These are phyloP conservation scores for Oreotrochilus melanogaster DNA, from an alignment of 2,113 vertebrate species.

Conservation along the genomic window DNA sequence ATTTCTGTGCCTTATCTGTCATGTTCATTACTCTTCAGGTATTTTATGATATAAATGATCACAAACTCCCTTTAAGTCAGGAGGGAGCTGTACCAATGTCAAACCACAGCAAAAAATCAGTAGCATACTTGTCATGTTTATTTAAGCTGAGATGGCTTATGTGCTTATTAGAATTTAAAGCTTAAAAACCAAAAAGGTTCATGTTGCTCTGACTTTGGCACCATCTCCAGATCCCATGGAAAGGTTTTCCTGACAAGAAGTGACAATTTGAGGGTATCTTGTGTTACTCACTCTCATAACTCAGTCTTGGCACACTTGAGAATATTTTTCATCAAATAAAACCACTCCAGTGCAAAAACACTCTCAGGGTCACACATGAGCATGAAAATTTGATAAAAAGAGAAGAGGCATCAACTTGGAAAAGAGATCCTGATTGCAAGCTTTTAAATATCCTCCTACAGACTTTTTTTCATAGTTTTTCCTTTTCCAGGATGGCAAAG, in stretches of 20 bases:
- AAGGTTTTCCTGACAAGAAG: neutral
- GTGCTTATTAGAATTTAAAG: neutral
- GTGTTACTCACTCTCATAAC: neutral
- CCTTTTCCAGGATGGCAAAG: neutral
- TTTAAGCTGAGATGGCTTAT: neutral
- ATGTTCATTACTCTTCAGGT: neutral
- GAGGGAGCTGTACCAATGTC: neutral
- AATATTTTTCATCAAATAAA: neutral
- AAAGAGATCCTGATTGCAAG: too few species aligned
- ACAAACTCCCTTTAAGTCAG: neutral
- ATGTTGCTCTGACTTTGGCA: neutral
- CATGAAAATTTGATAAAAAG: too few species aligned
- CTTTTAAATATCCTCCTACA: neutral
- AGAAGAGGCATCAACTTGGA: too few species aligned
- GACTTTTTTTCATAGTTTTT: neutral
- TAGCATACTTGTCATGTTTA: neutral
- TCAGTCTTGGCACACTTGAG: neutral
- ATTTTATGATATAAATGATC: neutral
- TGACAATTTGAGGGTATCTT: neutral
- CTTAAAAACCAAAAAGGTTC: neutral
- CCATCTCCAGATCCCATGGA: neutral
- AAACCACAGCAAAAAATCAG: neutral
- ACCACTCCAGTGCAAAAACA: neutral
- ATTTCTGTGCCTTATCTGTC: neutral
- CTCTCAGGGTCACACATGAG: accelerated